These are phyloP conservation scores for Apodemus sylvaticus DNA, from an alignment of 2,113 vertebrate genomes.

Conservation along the genomic window DNA sequence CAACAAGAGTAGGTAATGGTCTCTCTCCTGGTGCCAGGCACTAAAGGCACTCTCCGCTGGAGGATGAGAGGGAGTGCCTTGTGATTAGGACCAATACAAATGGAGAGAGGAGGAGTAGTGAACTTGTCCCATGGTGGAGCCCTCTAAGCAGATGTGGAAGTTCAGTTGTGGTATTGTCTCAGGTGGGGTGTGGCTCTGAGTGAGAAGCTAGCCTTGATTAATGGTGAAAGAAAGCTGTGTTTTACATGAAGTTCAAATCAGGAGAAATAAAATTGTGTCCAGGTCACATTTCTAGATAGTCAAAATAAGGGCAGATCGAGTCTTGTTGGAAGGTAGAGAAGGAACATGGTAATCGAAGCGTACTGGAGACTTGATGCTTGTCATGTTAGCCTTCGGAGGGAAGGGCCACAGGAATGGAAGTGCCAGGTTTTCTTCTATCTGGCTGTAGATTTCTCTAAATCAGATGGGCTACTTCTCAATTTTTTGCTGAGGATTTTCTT, in stretches of 20 bases:
- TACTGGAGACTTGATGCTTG: not conserved
- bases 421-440: not conserved
- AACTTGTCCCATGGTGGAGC: not conserved
- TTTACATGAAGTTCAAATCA: not conserved
- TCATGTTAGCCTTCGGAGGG: not conserved
- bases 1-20: not conserved
- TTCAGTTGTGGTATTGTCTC: not conserved
- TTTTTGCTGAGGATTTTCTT: constrained; percentile 27
- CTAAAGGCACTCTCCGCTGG: not conserved
- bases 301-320: not conserved
- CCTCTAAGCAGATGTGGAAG: not conserved
- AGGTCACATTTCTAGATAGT: not conserved
- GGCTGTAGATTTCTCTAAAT: not conserved
- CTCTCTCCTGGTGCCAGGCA: not conserved
- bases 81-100: not conserved
- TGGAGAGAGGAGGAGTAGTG: not conserved
- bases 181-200: not conserved
- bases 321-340: not conserved
- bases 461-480: not conserved
- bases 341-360: constrained; percentile 2
- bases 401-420: not conserved
- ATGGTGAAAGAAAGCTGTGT: not conserved
- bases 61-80: not conserved
- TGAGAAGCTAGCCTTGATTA: not conserved
- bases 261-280: constrained; percentile 1